Conservation (phyloP, 2,797 vertebrate genomes). For the Babyrousa celebensis region DNA sequence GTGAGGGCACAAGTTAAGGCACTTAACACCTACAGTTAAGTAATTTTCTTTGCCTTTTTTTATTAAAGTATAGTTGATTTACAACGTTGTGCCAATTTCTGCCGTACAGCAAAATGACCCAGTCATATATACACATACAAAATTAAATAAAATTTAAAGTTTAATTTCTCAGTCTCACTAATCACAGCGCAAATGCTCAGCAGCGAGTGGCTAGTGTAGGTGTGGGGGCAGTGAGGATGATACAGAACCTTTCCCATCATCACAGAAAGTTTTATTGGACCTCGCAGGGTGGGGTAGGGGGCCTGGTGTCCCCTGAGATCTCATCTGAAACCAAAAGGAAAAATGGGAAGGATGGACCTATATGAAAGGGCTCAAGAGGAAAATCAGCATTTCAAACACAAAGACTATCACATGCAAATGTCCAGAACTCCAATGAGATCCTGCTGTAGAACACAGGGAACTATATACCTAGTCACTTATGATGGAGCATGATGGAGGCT, state of each 20-base stretch:
- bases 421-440: too few relatives aligned
- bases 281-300: too few relatives aligned
- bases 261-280: background rate
- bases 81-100: too few relatives aligned
- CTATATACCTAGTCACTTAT: too few relatives aligned
- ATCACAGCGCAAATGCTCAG: background rate
- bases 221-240: background rate
- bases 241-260: background rate
- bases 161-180: background rate
- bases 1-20: background rate
- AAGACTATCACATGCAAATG: background rate
- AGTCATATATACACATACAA: too few relatives aligned
- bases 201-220: background rate
- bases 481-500: too few relatives aligned
- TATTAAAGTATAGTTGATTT: too few relatives aligned
- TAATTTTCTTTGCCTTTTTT: background rate
- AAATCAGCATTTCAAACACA: background rate
- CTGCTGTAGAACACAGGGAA: too few relatives aligned
- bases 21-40: background rate
- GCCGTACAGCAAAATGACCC: too few relatives aligned
- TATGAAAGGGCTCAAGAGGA: background rate
- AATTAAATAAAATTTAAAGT: background rate
- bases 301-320: background rate
- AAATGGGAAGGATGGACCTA: background rate
- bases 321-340: background rate